phyloP scores from a whole-genome alignment of 2,888 invertebrate genomes.

The Hartigia nigra region DNA sequence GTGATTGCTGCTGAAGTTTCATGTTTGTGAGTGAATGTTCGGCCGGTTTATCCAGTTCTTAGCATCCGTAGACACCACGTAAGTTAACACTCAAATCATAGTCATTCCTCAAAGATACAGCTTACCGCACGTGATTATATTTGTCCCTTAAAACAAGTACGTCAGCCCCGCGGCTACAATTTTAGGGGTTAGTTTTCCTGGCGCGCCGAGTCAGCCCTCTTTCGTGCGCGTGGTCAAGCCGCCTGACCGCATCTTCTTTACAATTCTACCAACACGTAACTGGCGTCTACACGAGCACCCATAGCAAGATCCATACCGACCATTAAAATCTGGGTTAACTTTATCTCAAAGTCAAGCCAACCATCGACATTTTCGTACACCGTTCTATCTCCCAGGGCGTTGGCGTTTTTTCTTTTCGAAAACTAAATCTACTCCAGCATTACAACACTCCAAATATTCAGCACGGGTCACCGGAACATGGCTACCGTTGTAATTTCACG shows the following conservation, averaged over 20 bases:
- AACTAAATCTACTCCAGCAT: background rate
- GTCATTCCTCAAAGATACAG: background rate
- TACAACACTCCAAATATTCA: background rate
- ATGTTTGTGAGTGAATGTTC: constrained; percentile 52
- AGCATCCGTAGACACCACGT: constrained; percentile 26
- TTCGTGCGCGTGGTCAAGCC: constrained; percentile 43
- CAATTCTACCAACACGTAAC: background rate
- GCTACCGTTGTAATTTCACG: background rate
- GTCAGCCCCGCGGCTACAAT: constrained; percentile 12
- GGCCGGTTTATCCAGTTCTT: constrained; percentile 40
- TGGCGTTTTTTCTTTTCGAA: background rate
- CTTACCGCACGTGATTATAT: background rate
- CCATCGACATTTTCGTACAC: background rate
- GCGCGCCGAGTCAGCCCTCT: constrained; percentile 42
- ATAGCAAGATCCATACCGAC: background rate
- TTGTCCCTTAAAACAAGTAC: background rate
- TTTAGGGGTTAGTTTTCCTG: constrained; percentile 49
- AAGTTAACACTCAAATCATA: constrained; percentile 24
- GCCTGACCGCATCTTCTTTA: constrained; percentile 5
- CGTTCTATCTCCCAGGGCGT: background rate
- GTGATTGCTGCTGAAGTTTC: constrained; percentile 47
- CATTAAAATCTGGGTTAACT: background rate
- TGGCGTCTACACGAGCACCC: background rate
- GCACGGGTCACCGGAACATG: background rate
- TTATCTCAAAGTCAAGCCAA: background rate